Evolutionary conservation across 2,113 vertebrate species (phyloP).

Genomic region (Cyprichromis sp.): DNA sequence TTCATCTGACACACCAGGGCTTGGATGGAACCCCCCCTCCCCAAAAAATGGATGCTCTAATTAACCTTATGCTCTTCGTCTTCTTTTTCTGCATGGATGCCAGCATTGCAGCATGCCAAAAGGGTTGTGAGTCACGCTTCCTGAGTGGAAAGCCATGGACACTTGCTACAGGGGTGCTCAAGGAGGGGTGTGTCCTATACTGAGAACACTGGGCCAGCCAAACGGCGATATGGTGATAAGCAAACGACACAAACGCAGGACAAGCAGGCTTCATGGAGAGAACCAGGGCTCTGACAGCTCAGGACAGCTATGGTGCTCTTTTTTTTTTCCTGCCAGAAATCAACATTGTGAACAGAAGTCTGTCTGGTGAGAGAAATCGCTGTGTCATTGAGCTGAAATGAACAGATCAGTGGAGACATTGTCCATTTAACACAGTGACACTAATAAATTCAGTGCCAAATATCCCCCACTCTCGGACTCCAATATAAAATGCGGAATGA

Average conservation of each 20-base stretch:
- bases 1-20: slow-evolving; percentile 29
- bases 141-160: slow-evolving; percentile 41
- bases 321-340: slow-evolving; percentile 20
- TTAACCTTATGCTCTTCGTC: slow-evolving; percentile 68
- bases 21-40: neutral
- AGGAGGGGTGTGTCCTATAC: slow-evolving; percentile 36
- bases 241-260: slow-evolving; percentile 31
- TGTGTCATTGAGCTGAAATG: slow-evolving; percentile 31
- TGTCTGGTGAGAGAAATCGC: slow-evolving; percentile 6
- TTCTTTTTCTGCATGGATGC: slow-evolving; percentile 48
- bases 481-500: slow-evolving; percentile 43
- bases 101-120: slow-evolving; percentile 40
- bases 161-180: slow-evolving; percentile 23
- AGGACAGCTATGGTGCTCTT: slow-evolving; percentile 7
- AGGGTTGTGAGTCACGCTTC: slow-evolving; percentile 59
- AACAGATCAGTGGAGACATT: slow-evolving; percentile 38
- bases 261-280: neutral
- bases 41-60: slow-evolving; percentile 14
- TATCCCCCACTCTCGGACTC: slow-evolving; percentile 28
- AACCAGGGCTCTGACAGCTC: slow-evolving; percentile 37
- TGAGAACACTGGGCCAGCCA: slow-evolving; percentile 18
- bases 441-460: slow-evolving; percentile 40
- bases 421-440: slow-evolving; percentile 44
- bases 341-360: neutral
- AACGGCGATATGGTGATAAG: slow-evolving; percentile 7